Evolutionary conservation across 2,113 vertebrate species (phyloP), one percentile per base, ranked within the genome.

Genomic region (Pangasianodon gigas): DNA sequence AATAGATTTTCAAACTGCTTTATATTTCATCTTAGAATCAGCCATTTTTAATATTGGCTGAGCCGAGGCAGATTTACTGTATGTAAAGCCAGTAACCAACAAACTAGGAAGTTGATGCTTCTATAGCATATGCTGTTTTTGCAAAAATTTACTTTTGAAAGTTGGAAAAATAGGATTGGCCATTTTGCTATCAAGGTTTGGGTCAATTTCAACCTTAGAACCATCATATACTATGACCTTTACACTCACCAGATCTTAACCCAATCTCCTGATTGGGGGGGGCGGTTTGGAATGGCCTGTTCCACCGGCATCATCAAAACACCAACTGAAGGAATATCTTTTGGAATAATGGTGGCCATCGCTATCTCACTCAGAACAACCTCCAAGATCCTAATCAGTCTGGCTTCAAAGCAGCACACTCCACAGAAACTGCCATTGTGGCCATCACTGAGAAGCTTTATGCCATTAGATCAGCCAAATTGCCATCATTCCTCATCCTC

Each of bases 1-100:
- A 87, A 56, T n/a, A n/a, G 14, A 87, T 44, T 87, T 62, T 10
- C 37, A 81, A 80, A 29, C 14, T 69, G 75, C 81, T 60, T 54
- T 48, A 71, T 82, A 67, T 87, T 71, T 69, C 41, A 71, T 48
- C 60, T 26, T 24, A 71, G 19, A 54, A 29, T 71, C 32, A 54
- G n/a, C 29, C 60, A 24, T 88, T 81, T 81, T 88, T 52, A 52
- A 88, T 37, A 13, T 51, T 48, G 74, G 8, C 29, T n/a, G 26
- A 58, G 14, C 29, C 32, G 2, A 52, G 32, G 11, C n/a, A 67
- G 44, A 52, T 54, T 52, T 79, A 51, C 46, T 26, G 9, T 46
- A 65, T 48, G 26, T 81, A 32, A 60, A 71, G 32, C 67, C 4
- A 21, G 75, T 56, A 74, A 26, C 29, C 65, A 41, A 51, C 51